Base-by-base conservation (phyloP, 2,797 vertebrate species). In the Serranus cabrilla region DNA sequence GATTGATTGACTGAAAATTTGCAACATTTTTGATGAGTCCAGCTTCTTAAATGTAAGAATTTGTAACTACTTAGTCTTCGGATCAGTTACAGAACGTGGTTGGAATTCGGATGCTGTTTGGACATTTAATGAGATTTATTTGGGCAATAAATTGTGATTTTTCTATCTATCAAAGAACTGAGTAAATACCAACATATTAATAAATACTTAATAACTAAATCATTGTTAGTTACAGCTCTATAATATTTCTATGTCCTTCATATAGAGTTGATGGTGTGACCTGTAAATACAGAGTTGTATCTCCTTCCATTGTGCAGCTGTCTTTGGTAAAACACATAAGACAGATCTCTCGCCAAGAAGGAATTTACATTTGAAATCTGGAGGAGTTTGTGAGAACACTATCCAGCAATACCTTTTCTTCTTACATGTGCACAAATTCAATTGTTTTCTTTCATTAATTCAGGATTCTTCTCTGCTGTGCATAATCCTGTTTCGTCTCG, bases 391-490 rank as follows among this genome's bases (percentile, higher is more conserved):
- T 34, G 55, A 73, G 45, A 25, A 51, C 20, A 75, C 63, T 74
- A 77, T 46, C 37, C 40, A 65, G 60, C 64, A 78, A 69, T 57
- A 69, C 40, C 27, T 65, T 68, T 82, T 56, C 62, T 58, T 87
- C 68, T 73, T 75, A 70, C 42, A 66, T 80, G 39, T 49, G 83
- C 79, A 77, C 64, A 78, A 75, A 82, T 71, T 56, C 65, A 65
- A 52, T 81, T 60, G 51, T 82, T 86, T 78, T 74, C 69, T 84
- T 82, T 67, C 52, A 84, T 87, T 84, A 83, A 87, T 84, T 81
- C 87, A 83, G 78, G 71, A 77, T 71, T 82, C 45, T 52, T 61
- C 40, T 71, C 63, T 55, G 56, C 60, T 61, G 43, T 76, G 60
- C 60, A 84, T 84, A 79, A 85, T 86, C 68, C 65, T 68, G 40